Conservation (phyloP, 2,113 vertebrate species). For the Corapipo altera region DNA sequence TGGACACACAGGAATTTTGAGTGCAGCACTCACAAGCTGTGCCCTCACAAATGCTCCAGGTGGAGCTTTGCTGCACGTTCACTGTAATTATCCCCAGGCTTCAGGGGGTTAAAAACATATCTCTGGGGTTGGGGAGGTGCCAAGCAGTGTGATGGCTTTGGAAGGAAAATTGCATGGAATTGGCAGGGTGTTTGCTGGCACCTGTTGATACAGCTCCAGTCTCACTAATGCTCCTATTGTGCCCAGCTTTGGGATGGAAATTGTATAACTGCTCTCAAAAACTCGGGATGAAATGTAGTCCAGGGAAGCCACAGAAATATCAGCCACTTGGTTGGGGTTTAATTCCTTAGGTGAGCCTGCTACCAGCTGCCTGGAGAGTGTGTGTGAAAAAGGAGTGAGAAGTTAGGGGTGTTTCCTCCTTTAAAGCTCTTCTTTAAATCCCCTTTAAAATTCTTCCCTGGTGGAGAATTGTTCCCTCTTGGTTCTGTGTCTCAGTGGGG, state of each 20-base stretch:
- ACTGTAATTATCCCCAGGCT: neutral
- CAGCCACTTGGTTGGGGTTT: neutral
- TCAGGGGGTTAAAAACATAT: neutral
- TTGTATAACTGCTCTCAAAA: neutral
- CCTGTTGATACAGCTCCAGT: constrained; percentile 25
- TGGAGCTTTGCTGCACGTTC: neutral
- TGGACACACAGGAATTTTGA: rapidly evolving
- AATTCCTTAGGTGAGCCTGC: neutral
- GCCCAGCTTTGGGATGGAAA: neutral
- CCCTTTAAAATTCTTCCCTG: neutral
- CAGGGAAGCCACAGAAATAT: neutral
- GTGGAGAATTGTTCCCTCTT: neutral
- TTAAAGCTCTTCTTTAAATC: neutral
- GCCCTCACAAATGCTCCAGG: neutral
- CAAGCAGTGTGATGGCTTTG: constrained; percentile 25
- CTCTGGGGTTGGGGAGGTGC: neutral
- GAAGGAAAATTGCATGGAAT: neutral
- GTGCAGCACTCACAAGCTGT: too few relatives aligned
- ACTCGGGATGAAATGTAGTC: neutral
- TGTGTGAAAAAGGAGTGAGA: rapidly evolving
- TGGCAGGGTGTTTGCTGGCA: constrained; percentile 19
- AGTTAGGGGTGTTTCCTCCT: rapidly evolving
- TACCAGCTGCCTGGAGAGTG: rapidly evolving
- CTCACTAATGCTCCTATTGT: neutral
- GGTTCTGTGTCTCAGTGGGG: neutral